Evolutionary conservation across 2,888 invertebrate genomes (phyloP), one percentile per base, ranked within the genome.

Genomic region (Acrocyrtus sp.): DNA sequence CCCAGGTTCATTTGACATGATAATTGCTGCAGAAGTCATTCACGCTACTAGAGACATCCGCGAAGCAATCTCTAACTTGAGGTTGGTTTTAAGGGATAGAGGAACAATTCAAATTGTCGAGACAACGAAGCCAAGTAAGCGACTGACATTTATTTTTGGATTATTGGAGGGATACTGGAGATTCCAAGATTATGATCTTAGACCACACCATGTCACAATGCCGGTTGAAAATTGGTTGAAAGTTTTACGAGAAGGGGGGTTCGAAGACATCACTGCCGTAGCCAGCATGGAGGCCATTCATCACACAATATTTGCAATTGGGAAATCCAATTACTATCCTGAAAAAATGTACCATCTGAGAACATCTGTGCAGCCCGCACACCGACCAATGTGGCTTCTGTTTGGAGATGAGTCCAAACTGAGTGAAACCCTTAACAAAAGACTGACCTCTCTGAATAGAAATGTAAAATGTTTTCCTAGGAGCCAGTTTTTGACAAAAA

Each of bases 11-110:
- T 72, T 53, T 24, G 72, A 72, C 19, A 0, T 66, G 4, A 61
- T 72, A 17, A 2, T 60, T 21, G 72, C 72, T 1, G 27, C 39
- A 27, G 58, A 65, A 19, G 66, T 66, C 3, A 60, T 72, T 17
- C 72, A 72, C 29, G 66, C 61, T 10, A 54, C 72, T 6, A 60
- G 41, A 48, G 43, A 66, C 22, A 43, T 72, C n/a, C 26, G 54
- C 8, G 21, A 69, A 22, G 29, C 72, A 1, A 15, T 75, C 41
- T 43, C 19, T 2, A 72, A 72, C 34, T 19, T 68, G 5, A 51
- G 56, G 1, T 24, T 48, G 8, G 17, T 75, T 2, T 29, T 72
- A 22, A 54, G 29, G 34, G 34, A 54, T 1, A 24, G 21, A 21
- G 75, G 75, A 2, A 21, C 24, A 4, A 10, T 72, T 0, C 19